Evolutionary conservation across 2,113 vertebrate genomes (phyloP), one percentile per base, ranked within the genome.

Genomic region (Caranx melampygus): DNA sequence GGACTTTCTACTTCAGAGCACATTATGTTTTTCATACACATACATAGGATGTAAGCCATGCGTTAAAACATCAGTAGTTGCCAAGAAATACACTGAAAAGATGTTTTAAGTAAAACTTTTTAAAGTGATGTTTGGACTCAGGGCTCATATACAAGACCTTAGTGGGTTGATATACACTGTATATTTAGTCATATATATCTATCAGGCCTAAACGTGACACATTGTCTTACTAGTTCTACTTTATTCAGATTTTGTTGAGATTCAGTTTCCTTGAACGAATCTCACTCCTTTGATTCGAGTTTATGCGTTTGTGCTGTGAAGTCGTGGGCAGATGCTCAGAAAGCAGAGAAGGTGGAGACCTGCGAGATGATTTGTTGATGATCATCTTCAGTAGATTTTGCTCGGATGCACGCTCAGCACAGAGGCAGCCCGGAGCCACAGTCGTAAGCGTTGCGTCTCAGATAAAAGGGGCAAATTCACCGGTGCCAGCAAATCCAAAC

Each of bases 401-500:
- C 63, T 82, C 62, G 57, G 63, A 79, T 89, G 83, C 78, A 35
- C 4, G 79, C 80, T 89, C 84, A 40, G 75, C 84, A 85, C 79
- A 72, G 84, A 87, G 72, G 81, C 82, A 64, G 84, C 79, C 72
- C 8, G 57, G 49, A 86, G 86, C 84, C 77, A 70, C 59, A 81
- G 66, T 57, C 72, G 81, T 14, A 74, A 74, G 78, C 61, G 10
- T 52, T 63, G 59, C 51, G 78, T 73, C 66, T 79, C 62, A 55
- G 66, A 90, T 84, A 70, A 88, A 87, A 88, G 78, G 64, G 73
- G 60, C 26, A 68, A 83, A 75, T 70, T 63, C 61, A 45, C 54
- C 35, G 1, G 40, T 79, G 82, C 85, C 88, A 89, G 84, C 81
- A 73, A 83, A 87, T 85, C 57, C 84, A 88, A 74, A 87, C 83